Evolutionary conservation across 2,113 vertebrate genomes (phyloP).

Genomic region (Struthidea cinerea): DNA sequence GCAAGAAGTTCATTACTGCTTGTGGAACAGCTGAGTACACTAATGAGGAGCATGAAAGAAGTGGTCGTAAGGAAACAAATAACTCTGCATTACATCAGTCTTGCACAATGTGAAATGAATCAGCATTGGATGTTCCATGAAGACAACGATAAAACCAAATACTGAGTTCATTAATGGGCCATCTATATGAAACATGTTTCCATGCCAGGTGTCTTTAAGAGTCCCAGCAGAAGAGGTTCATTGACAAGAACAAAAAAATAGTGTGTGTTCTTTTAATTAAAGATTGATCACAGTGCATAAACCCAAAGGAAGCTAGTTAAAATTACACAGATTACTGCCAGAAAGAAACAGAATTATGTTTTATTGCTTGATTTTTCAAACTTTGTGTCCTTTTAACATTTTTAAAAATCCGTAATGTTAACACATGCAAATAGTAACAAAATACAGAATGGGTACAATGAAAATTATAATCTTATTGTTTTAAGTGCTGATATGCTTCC

Average conservation of each 20-base stretch:
- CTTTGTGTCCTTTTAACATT: background rate
- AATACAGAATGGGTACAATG: background rate
- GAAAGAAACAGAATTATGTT: background rate
- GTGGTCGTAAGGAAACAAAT: background rate
- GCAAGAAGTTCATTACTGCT: slow-evolving; percentile 7
- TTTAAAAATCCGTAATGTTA: background rate
- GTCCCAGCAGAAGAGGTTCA: background rate
- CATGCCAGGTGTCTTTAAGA: background rate
- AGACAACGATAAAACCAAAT: background rate
- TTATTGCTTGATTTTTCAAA: background rate
- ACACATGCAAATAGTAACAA: background rate
- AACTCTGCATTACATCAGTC: background rate
- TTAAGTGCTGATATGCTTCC: background rate
- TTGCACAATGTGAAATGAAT: background rate
- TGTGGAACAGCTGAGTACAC: background rate
- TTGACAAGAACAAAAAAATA: background rate
- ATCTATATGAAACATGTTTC: background rate
- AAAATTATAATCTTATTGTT: background rate
- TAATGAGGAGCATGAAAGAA: background rate
- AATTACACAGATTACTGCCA: background rate
- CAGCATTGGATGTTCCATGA: background rate
- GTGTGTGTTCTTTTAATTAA: background rate
- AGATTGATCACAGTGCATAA: background rate
- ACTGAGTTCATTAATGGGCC: background rate
- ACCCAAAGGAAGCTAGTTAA: background rate